Conservation (phyloP, 2,113 vertebrate genomes). For the Canis aureus region DNA sequence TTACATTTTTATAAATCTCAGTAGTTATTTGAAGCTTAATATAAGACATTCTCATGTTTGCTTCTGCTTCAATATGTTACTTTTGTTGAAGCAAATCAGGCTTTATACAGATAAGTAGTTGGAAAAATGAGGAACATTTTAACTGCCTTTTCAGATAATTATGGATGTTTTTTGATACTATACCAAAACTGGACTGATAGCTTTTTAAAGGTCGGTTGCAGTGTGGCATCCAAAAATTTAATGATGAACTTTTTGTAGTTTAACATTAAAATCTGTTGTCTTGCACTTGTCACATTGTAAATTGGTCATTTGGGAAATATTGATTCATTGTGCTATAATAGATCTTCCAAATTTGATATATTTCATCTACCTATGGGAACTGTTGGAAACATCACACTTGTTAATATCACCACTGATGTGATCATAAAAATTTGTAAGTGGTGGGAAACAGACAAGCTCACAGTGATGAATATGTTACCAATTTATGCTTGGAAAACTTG, state of each 20-base stretch:
- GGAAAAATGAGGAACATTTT: slow-evolving; percentile 25
- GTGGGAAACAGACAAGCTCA: not conserved
- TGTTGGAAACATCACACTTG: not conserved
- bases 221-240: not conserved
- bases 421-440: not conserved
- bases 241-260: not conserved
- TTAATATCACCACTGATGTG: not conserved
- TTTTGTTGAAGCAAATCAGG: not conserved
- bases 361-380: not conserved
- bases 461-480: not conserved
- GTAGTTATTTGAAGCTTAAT: not conserved
- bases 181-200: not conserved
- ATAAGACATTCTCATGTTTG: not conserved
- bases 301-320: not conserved
- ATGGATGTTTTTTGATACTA: not conserved
- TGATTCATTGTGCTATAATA: not conserved
- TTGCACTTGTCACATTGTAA: not conserved
- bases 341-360: not conserved
- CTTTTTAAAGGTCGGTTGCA: slow-evolving; percentile 2
- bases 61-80: not conserved
- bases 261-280: not conserved
- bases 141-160: slow-evolving; percentile 24
- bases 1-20: slow-evolving; percentile 22
- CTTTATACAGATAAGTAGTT: not conserved
- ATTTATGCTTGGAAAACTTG: not conserved